A percentile compares a stretch with the other conserved stretches of the same genome.
These are phyloP conservation scores for Podilymbus podiceps DNA, from an alignment of 2,113 vertebrate genomes.

Conservation along the genomic window DNA sequence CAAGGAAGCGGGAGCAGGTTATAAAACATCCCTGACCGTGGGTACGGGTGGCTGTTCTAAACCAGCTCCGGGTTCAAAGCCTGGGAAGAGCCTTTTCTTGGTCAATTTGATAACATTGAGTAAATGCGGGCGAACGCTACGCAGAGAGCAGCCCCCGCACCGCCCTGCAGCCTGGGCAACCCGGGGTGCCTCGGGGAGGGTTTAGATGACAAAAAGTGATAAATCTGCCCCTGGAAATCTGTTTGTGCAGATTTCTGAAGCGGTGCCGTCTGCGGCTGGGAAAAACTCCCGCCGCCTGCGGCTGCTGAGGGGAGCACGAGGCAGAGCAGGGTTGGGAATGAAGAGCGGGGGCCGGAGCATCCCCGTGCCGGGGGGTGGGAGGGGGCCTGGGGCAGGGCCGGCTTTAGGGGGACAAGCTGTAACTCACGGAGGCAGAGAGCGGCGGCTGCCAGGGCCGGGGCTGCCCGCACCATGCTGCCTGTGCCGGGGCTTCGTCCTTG, in stretches of 20 bases:
- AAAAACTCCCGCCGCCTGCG: rapidly evolving
- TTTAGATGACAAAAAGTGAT: not conserved
- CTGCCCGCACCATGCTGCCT: not conserved
- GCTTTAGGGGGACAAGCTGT: rapidly evolving
- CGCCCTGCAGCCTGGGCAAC: not conserved
- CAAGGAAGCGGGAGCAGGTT: not conserved
- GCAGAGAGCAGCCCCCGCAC: not conserved
- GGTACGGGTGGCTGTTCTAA: not conserved
- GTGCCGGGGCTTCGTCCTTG: not conserved
- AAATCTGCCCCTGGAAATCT: not conserved
- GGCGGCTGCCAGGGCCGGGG: not conserved
- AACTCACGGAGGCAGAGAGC: slow-evolving; percentile 30
- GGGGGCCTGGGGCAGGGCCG: not conserved
- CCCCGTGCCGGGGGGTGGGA: not conserved
- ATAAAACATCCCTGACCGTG: rapidly evolving
- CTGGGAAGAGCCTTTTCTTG: not conserved
- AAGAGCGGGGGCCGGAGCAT: not conserved
- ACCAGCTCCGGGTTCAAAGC: not conserved
- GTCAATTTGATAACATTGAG: not conserved
- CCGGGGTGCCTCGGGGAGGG: rapidly evolving
- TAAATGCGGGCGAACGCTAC: rapidly evolving
- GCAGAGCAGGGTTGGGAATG: not conserved
- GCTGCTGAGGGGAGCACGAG: not conserved
- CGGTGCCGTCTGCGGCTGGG: not conserved
- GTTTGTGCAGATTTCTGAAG: not conserved